phyloP scores from a whole-genome alignment of 2,888 invertebrate genomes.

The Magallana nippona region DNA sequence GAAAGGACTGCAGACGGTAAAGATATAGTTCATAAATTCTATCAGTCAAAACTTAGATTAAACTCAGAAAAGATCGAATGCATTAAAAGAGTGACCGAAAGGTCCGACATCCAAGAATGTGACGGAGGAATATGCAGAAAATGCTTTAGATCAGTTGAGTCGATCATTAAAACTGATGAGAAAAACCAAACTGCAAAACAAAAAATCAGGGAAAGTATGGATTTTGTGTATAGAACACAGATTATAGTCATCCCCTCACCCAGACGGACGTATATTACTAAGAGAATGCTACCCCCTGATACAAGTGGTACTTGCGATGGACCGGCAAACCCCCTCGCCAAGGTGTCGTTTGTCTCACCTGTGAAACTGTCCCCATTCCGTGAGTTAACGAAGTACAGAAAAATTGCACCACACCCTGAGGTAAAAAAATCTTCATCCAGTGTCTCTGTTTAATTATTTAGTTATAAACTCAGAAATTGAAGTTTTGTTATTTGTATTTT shows the following conservation, averaged over 20 bases:
- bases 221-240: background rate
- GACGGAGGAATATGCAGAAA: background rate
- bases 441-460: too few species aligned
- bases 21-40: background rate
- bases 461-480: too few species aligned
- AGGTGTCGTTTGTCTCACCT: slow-evolving; percentile 10
- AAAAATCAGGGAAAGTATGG: background rate
- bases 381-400: background rate
- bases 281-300: background rate
- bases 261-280: background rate
- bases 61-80: background rate
- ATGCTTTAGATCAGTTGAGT: background rate
- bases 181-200: background rate
- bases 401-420: too few species aligned
- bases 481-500: too few species aligned
- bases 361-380: background rate
- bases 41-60: background rate
- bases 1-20: background rate
- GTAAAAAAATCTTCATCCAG: too few species aligned
- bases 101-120: background rate
- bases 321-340: background rate
- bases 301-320: background rate
- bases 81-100: background rate
- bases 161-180: background rate
- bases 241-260: background rate